Conservation (phyloP, 64 coral and sea anemone species). For the Stichodactyla mertensii region DNA sequence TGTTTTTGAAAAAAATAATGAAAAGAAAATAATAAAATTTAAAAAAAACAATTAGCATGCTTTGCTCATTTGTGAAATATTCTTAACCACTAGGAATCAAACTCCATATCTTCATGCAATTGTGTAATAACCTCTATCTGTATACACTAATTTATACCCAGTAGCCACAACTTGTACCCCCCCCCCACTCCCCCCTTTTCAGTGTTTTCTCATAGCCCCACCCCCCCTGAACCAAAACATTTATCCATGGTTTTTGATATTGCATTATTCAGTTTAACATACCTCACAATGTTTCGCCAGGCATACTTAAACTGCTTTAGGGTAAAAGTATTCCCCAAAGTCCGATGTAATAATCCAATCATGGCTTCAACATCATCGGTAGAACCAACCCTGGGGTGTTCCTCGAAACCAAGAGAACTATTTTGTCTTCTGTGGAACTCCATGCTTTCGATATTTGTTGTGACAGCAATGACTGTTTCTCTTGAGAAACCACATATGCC, state of each 20-base stretch:
- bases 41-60: too few species aligned
- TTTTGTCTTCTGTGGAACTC: constrained; percentile 33
- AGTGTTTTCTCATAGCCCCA: too few species aligned
- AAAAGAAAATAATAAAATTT: too few species aligned
- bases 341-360: constrained; percentile 35
- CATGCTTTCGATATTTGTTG: constrained; percentile 41
- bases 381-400: constrained; percentile 41
- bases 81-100: too few species aligned
- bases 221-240: too few species aligned
- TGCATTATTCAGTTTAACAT: too few species aligned
- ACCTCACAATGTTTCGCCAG: constrained; percentile 47
- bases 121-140: constrained; percentile 6
- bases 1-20: too few species aligned
- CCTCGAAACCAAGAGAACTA: constrained; percentile 25
- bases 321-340: constrained; percentile 39
- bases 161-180: too few species aligned
- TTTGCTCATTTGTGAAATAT: too few species aligned
- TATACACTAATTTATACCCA: too few species aligned
- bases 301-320: constrained; percentile 52
- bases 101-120: not conserved
- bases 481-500: constrained; percentile 46
- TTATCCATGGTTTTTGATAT: too few species aligned
- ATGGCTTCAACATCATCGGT: constrained; percentile 65
- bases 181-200: too few species aligned
- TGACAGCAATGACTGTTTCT: constrained; percentile 50